Base-by-base conservation (phyloP, 2,797 vertebrate species). In the Typhlichthys subterraneus region DNA sequence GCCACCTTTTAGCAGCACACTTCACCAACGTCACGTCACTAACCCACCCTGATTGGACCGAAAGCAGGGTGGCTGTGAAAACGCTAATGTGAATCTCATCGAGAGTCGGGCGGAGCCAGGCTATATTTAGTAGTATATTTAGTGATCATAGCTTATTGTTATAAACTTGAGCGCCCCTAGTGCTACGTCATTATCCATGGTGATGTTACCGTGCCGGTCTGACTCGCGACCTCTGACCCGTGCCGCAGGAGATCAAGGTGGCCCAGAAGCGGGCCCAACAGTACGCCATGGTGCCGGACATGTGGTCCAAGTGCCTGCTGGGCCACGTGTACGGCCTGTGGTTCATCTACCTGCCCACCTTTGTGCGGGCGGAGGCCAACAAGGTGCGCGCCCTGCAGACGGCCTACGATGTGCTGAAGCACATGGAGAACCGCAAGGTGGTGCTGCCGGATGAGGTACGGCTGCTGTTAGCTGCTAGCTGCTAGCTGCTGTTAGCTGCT, bases 301-400 rank as follows among this genome's bases (percentile, higher is more conserved):
- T 97, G 91, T 98, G 97, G 97, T 95, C 95, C 0, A 95, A 94
- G 62, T 98, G 95, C 53, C 89, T 98, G 59, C 91, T 98, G 81
- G 96, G 96, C 0, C 97, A 98, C 89, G 96, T 96, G 59, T 98
- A 98, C 0, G 96, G 95, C 0, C 93, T 98, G 45, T 98, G 97
- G 97, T 98, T 98, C 91, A 94, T 98, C 70, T 96, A 95, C 70
- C 88, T 98, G 77, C 97, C 97, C 62, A 95, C 95, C 0, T 96
- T 92, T 0, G 95, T 98, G 2, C 92, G 92, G 0, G 92, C 94
- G 0, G 93, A 95, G 0, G 84, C 76, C 1, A 88, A 89, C 52
- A 96, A 97, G 77, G 94, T 96, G 0, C 93, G 91, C 0, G 92
- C 95, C 0, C 90, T 99, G 33, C 95, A 97, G 70, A 84, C 93